Conservation (phyloP, 2,888 invertebrate species). For the Pherbina coryleti region DNA sequence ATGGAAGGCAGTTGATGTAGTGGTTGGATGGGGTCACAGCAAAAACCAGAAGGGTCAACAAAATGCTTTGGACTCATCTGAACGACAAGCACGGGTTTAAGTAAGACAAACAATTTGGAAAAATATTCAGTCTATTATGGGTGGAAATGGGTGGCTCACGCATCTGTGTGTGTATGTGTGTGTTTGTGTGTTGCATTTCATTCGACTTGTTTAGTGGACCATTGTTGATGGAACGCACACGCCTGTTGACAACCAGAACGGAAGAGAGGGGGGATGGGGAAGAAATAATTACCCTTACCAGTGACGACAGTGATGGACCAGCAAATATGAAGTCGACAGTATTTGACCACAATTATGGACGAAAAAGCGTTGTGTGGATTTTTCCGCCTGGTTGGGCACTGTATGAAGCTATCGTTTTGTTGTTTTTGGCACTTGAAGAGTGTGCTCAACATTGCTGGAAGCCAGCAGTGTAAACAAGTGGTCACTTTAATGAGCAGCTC, state of each 20-base stretch:
- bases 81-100: neutral
- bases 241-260: conserved; percentile 47
- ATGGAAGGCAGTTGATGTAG: neutral
- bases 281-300: conserved; percentile 53
- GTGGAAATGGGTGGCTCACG: conserved; percentile 44
- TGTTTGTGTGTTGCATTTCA: conserved; percentile 48
- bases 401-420: neutral
- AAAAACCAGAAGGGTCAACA: neutral
- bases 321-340: conserved; percentile 22
- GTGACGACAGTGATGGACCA: conserved; percentile 32
- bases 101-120: conserved; percentile 31
- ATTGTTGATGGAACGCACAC: conserved; percentile 36
- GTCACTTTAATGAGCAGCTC: conserved; percentile 43
- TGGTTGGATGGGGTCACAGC: neutral
- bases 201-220: conserved; percentile 46
- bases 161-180: conserved; percentile 41
- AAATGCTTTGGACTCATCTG: conserved; percentile 9
- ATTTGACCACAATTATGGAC: conserved; percentile 24
- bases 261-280: conserved; percentile 24
- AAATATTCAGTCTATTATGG: conserved; percentile 44
- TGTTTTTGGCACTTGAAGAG: neutral
- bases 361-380: neutral
- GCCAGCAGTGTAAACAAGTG: conserved; percentile 28
- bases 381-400: conserved; percentile 10
- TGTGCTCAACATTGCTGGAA: neutral